phyloP scores from a whole-genome alignment of 2,888 invertebrate species.

The Priapulus caudatus region DNA sequence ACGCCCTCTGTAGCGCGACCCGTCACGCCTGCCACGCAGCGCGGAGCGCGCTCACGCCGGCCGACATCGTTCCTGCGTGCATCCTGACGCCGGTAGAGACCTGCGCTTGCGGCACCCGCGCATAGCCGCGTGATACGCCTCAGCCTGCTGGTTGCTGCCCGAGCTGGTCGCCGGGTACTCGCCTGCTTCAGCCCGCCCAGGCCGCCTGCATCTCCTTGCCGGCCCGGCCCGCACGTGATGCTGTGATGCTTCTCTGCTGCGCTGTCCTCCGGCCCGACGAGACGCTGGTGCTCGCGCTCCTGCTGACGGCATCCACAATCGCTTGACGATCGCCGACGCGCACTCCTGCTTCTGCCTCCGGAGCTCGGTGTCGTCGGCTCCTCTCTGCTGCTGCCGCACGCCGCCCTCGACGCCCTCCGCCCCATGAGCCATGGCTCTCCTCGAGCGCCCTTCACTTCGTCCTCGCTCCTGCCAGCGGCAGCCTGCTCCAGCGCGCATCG shows the following conservation, averaged over 20 bases:
- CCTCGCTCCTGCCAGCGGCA: too few relatives aligned
- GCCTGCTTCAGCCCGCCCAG: background rate
- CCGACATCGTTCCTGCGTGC: background rate
- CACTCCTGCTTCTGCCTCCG: too few relatives aligned
- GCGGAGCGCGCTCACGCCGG: background rate
- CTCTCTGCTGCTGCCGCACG: background rate
- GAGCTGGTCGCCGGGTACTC: background rate
- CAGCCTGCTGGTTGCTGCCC: background rate
- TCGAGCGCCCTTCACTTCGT: background rate
- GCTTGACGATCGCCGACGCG: background rate
- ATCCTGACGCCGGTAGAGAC: too few relatives aligned
- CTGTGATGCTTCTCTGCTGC: too few relatives aligned
- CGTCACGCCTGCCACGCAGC: background rate
- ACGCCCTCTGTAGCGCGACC: too few relatives aligned
- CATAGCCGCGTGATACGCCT: background rate
- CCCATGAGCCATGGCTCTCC: too few relatives aligned
- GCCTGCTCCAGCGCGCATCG: too few relatives aligned
- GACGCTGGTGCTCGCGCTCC: background rate
- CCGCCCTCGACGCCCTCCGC: background rate
- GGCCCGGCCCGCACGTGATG: too few relatives aligned
- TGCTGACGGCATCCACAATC: background rate
- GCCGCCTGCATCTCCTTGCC: conserved; percentile 3
- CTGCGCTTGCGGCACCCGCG: background rate
- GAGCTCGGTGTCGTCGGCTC: too few relatives aligned
- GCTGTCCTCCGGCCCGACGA: background rate